phyloP scores from a whole-genome alignment of 30 jellyfish, hydroid and myxozoan species.

The Hydractinia echinata region DNA sequence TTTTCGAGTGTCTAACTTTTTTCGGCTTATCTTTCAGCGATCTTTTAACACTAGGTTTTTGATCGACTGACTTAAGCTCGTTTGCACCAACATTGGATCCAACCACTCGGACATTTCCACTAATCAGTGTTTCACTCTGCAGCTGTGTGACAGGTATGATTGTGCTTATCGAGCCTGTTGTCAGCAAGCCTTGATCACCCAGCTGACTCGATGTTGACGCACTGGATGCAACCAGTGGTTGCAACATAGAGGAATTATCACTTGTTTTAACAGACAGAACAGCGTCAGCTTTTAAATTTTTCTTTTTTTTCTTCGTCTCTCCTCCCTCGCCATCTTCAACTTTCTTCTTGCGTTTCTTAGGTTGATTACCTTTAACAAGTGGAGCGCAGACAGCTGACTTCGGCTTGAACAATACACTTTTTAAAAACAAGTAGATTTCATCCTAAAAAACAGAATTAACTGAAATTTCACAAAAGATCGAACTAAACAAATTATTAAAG shows the following conservation, averaged over 20 bases:
- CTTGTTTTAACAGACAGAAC: background rate
- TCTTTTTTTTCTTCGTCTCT: conserved; percentile 29
- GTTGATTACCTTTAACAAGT: background rate
- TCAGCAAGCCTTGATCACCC: conserved; percentile 15
- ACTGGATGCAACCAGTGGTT: background rate
- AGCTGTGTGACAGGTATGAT: conserved; percentile 26
- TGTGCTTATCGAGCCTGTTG: conserved; percentile 19
- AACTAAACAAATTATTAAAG: too few relatives aligned
- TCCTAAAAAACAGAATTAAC: conserved; percentile 14
- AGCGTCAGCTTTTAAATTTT: background rate
- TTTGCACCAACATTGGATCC: background rate
- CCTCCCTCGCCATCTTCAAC: background rate
- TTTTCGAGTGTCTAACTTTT: background rate
- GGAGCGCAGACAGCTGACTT: background rate
- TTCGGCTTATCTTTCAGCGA: background rate
- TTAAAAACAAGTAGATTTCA: conserved; percentile 25
- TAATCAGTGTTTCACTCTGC: conserved; percentile 15
- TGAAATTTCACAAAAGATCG: background rate
- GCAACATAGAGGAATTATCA: background rate
- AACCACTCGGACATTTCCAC: background rate
- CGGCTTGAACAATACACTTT: background rate
- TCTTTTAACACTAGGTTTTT: background rate
- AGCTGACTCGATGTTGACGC: background rate
- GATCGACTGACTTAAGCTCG: background rate
- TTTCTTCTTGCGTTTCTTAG: conserved; percentile 17